phyloP scores from a whole-genome alignment of 2,113 vertebrate species.

The Gallinago undulata region DNA sequence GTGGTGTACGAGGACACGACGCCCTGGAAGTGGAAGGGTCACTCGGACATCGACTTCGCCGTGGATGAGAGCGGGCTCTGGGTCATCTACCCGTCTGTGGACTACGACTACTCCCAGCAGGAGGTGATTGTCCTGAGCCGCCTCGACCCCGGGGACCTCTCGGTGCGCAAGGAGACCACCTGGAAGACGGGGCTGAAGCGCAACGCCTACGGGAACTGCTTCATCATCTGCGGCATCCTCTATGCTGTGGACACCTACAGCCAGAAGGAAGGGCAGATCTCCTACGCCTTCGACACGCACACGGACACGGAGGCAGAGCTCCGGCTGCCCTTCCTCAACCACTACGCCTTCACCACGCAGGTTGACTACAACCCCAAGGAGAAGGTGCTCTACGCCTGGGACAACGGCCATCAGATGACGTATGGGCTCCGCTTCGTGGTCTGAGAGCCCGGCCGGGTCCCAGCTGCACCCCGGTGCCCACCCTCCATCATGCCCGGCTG shows the following conservation, averaged over 20 bases:
- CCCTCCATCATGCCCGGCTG: rapidly evolving
- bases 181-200: constrained; percentile 91
- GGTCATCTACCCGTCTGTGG: constrained; percentile 92
- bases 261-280: constrained; percentile 88
- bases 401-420: constrained; percentile 95
- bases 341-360: constrained; percentile 90
- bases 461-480: not conserved
- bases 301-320: constrained; percentile 88
- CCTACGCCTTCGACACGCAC: constrained; percentile 94
- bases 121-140: constrained; percentile 92
- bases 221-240: constrained; percentile 94
- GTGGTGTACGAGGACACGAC: constrained; percentile 93
- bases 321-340: constrained; percentile 88
- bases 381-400: constrained; percentile 94
- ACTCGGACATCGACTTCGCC: constrained; percentile 95
- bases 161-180: constrained; percentile 88
- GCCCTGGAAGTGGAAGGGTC: constrained; percentile 97
- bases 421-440: constrained; percentile 87
- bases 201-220: constrained; percentile 94
- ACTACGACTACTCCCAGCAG: constrained; percentile 86
- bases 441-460: constrained; percentile 57
- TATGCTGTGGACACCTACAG: constrained; percentile 91
- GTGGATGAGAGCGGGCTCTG: constrained; percentile 97
- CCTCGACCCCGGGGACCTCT: constrained; percentile 90
- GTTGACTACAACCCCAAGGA: constrained; percentile 98